Evolutionary conservation across 2,888 invertebrate genomes (phyloP).

Genomic region (Philhelius pedissequus): DNA sequence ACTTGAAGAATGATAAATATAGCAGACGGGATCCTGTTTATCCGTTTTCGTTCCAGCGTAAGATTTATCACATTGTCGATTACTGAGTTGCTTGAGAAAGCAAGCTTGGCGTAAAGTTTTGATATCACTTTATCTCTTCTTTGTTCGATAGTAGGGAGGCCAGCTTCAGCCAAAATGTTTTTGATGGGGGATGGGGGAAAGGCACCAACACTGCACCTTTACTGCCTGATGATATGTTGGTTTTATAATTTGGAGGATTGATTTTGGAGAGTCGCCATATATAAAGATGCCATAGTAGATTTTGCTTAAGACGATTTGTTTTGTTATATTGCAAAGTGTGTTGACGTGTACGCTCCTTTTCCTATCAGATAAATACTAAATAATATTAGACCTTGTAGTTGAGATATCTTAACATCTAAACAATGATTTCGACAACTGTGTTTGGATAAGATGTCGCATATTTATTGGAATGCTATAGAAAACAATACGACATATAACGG

Average conservation of each 20-base stretch:
- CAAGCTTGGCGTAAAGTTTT: no score
- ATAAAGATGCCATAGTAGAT: background rate
- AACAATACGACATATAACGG: conserved; percentile 10
- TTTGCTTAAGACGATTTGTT: background rate
- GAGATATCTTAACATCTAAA: background rate
- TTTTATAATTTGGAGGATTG: background rate
- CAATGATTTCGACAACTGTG: background rate
- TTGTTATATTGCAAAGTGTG: background rate
- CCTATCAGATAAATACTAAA: background rate
- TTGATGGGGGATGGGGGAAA: background rate
- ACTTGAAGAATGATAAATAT: no score
- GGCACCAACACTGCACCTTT: background rate
- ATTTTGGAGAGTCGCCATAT: background rate
- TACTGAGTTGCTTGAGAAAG: no score
- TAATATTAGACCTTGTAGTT: background rate
- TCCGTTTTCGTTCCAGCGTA: no score
- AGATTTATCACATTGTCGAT: no score
- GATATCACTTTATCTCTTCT: no score
- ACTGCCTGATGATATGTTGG: background rate
- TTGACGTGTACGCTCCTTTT: background rate
- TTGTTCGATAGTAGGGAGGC: background rate
- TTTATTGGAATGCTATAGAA: conserved; percentile 8
- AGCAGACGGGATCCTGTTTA: no score
- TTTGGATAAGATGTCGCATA: conserved; percentile 29
- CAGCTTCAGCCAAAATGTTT: background rate